Evolutionary conservation across 2,113 vertebrate species (phyloP), one percentile per base, ranked within the genome.

Genomic region (Cyrtonyx montezumae): DNA sequence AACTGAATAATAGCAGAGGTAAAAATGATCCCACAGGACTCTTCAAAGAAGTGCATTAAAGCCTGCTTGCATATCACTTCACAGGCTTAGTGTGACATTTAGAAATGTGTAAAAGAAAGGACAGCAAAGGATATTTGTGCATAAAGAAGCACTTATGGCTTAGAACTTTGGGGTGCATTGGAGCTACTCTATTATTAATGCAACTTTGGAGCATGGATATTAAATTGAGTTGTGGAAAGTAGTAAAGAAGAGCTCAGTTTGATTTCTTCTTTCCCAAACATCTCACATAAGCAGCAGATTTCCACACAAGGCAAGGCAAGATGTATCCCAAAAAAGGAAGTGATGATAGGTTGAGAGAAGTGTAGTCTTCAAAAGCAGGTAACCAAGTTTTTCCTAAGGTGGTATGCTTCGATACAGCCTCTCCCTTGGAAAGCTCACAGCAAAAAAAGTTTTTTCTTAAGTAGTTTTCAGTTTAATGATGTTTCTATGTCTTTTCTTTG

Each of bases 161-260:
- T 59, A 25, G 32, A 88, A 78, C 34, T 88, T 85, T 13, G 65
- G 51, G 42, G 62, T 32, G 53, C 17, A 45, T 2, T 21, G 43
- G 18, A 73, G 28, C 40, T 92, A 61, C 66, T 74, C 66, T 78
- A 66, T 87, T 87, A 90, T 84, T 94, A 87, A 78, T 67, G 43
- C 61, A 78, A 56, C 78, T 84, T 78, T 69, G 49, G 16, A 84
- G n/a, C 13, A 78, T 25, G 45, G 49, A 84, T 59, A 28, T 80
- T 65, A 84, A 78, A 69, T 4, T 73, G 70, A 87, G 40, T 49
- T 78, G 40, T 62, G 56, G 69, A 78, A 68, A 92, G 55, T 81
- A n/a, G 36, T 66, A 49, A 84, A 84, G 67, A 86, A 76, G 37
- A 71, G 26, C 25, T 42, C 18, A 40, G 42, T 21, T 84, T 74